phyloP scores from a whole-genome alignment of 2,797 vertebrate genomes.

The Onychomys torridus region DNA sequence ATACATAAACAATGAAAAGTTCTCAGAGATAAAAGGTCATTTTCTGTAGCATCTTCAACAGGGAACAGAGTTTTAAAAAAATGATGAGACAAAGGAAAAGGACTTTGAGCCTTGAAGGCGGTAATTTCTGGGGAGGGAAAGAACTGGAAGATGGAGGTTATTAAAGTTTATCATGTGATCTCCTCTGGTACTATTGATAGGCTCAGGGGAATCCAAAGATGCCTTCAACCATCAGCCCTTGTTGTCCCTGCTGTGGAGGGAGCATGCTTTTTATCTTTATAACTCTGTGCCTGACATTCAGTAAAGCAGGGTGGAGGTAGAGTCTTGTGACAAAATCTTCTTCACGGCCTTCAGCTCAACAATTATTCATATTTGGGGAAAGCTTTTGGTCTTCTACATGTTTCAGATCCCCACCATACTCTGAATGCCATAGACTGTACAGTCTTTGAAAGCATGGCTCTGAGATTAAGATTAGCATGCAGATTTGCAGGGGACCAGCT shows the following conservation, averaged over 20 bases:
- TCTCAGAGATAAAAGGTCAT: neutral
- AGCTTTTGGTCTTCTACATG: neutral
- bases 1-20: neutral
- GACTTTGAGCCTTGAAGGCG: neutral
- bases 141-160: neutral
- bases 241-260: accelerated
- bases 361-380: neutral
- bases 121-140: neutral
- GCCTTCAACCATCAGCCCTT: neutral
- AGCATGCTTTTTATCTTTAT: neutral
- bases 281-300: neutral
- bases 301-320: neutral
- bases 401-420: neutral
- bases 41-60: neutral
- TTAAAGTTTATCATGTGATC: neutral
- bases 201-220: neutral
- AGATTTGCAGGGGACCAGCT: neutral
- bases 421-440: neutral
- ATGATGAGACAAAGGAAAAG: neutral
- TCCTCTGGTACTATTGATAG: neutral
- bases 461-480: neutral
- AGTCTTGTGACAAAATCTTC: neutral
- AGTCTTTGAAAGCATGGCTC: neutral
- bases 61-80: neutral
- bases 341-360: neutral